Evolutionary conservation across 1,140 invertebrate species (phyloP).

Genomic region (Whitmania pigra): DNA sequence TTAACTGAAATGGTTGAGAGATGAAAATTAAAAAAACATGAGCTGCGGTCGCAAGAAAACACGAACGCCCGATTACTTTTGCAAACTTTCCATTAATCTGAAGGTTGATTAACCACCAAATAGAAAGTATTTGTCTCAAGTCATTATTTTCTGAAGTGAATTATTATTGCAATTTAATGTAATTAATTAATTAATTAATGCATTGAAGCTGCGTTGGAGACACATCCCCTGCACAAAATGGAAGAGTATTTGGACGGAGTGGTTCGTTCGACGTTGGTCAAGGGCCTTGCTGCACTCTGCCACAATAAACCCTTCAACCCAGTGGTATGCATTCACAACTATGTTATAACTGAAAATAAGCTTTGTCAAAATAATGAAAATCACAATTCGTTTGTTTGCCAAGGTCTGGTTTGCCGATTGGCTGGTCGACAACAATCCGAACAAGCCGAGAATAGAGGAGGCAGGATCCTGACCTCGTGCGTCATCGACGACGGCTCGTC

Average conservation of each 20-base stretch:
- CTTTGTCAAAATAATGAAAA: too few relatives aligned
- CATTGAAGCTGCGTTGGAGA: too few relatives aligned
- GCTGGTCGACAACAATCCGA: slow-evolving; percentile 60
- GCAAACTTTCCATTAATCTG: background rate
- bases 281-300: slow-evolving; percentile 57
- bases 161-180: too few relatives aligned
- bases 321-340: slow-evolving; percentile 36
- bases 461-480: too few relatives aligned
- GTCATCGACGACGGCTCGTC: too few relatives aligned
- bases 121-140: background rate
- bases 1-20: background rate
- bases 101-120: background rate
- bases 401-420: slow-evolving; percentile 62
- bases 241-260: slow-evolving; percentile 55
- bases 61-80: background rate
- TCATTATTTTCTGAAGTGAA: background rate
- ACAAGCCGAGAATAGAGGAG: slow-evolving; percentile 46
- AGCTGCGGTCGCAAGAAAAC: background rate
- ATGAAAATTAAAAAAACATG: background rate
- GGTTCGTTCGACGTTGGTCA: slow-evolving; percentile 53
- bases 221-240: slow-evolving; percentile 17
- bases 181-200: too few relatives aligned
- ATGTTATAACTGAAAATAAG: too few relatives aligned
- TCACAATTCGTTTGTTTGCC: too few relatives aligned
- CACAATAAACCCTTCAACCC: slow-evolving; percentile 59